phyloP scores from a whole-genome alignment of 1,140 invertebrate species.

The Battus philenor region DNA sequence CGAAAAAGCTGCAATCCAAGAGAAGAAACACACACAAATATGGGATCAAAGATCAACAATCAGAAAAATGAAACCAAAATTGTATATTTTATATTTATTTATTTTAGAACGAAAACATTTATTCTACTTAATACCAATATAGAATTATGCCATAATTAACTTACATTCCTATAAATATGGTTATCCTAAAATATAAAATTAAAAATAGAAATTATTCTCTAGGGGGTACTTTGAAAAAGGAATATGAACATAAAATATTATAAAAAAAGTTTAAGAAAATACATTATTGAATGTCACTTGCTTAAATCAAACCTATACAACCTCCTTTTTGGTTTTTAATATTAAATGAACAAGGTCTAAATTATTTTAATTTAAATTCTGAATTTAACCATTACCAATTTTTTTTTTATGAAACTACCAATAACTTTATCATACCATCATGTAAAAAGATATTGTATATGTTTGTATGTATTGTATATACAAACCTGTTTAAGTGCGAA shows the following conservation, averaged over 20 bases:
- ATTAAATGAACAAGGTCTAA: too few relatives aligned
- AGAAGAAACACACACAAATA: too few relatives aligned
- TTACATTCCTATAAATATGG: neutral
- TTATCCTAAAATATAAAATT: slow-evolving; percentile 5
- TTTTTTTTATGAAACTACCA: too few relatives aligned
- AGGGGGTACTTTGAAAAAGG: neutral
- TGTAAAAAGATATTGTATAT: too few relatives aligned
- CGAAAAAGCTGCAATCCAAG: too few relatives aligned
- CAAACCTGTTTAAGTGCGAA: too few relatives aligned
- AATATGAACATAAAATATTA: neutral
- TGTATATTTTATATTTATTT: slow-evolving; percentile 1
- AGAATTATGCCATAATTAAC: slow-evolving; percentile 10
- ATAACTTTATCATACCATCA: too few relatives aligned
- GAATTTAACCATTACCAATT: neutral
- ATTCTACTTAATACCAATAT: neutral
- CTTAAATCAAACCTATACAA: too few relatives aligned
- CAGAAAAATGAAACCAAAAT: too few relatives aligned
- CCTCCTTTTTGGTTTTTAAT: too few relatives aligned
- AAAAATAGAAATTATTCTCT: neutral
- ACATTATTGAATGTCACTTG: neutral
- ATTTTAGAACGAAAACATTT: slow-evolving; percentile 5
- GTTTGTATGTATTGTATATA: too few relatives aligned
- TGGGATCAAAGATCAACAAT: too few relatives aligned
- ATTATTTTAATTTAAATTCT: neutral
- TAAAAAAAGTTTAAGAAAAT: neutral